A percentile compares a stretch with the other conserved stretches of the same genome.
These are phyloP conservation scores for Sturnus vulgaris DNA, from an alignment of 2,113 vertebrate genomes.

Conservation along the genomic window DNA sequence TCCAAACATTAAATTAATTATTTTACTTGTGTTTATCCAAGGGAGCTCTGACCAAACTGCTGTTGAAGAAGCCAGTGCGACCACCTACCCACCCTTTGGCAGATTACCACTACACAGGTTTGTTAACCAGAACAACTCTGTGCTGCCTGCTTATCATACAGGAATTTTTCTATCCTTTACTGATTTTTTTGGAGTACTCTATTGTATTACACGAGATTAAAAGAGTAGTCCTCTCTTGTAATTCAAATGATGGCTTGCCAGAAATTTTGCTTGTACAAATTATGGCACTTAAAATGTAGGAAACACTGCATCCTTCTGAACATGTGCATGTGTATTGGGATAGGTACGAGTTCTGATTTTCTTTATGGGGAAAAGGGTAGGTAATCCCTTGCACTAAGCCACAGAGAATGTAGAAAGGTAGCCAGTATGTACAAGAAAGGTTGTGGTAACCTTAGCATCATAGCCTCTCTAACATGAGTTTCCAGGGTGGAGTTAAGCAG, in stretches of 20 bases:
- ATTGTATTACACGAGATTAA: background rate
- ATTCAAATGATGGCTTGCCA: background rate
- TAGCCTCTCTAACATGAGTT: background rate
- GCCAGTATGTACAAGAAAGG: background rate
- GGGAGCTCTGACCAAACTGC: slow-evolving; percentile 86
- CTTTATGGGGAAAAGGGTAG: background rate
- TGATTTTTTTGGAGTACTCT: background rate
- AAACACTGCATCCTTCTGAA: background rate
- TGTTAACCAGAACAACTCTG: background rate
- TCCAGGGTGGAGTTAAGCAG: background rate
- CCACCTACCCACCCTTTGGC: slow-evolving; percentile 79
- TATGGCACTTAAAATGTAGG: background rate
- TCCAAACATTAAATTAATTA: background rate
- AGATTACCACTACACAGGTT: slow-evolving; percentile 96
- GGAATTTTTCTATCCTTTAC: background rate
- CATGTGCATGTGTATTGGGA: background rate
- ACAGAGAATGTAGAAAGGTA: background rate
- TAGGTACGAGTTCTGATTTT: background rate
- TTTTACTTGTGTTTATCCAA: slow-evolving; percentile 43
- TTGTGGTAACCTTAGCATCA: background rate
- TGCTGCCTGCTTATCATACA: background rate
- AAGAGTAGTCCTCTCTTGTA: background rate
- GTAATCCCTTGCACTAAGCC: background rate
- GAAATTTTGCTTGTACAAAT: background rate
- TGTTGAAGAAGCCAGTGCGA: slow-evolving; percentile 82